phyloP scores from a whole-genome alignment of 2,113 vertebrate species.

The Eublepharis macularius region DNA sequence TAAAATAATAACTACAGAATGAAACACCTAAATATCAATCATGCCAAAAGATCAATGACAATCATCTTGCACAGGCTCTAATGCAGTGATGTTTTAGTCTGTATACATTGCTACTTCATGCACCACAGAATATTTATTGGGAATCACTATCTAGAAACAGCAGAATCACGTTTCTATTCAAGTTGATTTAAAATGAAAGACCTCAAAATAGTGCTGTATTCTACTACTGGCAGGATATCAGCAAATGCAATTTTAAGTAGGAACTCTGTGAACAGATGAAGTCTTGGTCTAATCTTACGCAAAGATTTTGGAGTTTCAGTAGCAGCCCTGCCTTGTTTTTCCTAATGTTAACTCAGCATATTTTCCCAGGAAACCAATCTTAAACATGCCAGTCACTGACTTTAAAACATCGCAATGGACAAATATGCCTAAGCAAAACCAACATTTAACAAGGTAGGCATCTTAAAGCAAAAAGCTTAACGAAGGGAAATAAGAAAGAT shows the following conservation, averaged over 20 bases:
- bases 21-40: neutral
- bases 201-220: neutral
- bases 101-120: neutral
- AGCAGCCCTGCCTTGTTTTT: slow-evolving; percentile 91
- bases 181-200: neutral
- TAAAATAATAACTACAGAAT: neutral
- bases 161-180: neutral
- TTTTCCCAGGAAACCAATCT: slow-evolving; percentile 90
- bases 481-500: no score
- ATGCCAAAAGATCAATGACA: neutral
- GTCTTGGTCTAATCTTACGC: slow-evolving; percentile 87
- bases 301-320: slow-evolving; percentile 93
- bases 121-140: neutral
- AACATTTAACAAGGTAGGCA: no score
- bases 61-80: neutral
- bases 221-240: slow-evolving; percentile 82
- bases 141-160: neutral
- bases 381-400: slow-evolving; percentile 1
- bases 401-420: neutral
- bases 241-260: slow-evolving; percentile 85
- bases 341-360: slow-evolving; percentile 93
- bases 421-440: neutral
- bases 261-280: slow-evolving; percentile 75
- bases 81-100: neutral
- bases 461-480: no score